Evolutionary conservation across 2,113 vertebrate genomes (phyloP), one percentile per base, ranked within the genome.

Genomic region (Spea multiplicata): DNA sequence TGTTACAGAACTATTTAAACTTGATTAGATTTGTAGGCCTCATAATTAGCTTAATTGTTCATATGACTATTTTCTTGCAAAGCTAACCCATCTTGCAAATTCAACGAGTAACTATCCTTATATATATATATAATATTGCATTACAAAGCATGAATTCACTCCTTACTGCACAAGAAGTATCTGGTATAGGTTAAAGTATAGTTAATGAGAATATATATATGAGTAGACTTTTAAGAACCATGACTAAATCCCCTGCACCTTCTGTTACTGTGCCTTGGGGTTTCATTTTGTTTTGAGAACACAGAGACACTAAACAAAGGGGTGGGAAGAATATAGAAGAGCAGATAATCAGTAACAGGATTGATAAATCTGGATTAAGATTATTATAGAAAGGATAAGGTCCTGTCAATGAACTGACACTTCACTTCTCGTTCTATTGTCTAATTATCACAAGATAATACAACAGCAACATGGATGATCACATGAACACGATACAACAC

Each of bases 401-500:
- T 89, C 91, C 91, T 92, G 93, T 94, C 95, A 93, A 93, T 90
- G 87, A 88, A 84, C 88, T 87, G 93, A 94, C 91, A 91, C 91
- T 92, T 95, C 90, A 91, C 93, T 95, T 94, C 92, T 91, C 92
- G 86, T 87, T 86, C 91, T 88, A 90, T 95, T 94, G 95, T 96
- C 90, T 91, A 91, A 90, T 92, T 90, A 91, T 86, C 87, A 91
- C 87, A 88, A 90, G 87, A 91, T 90, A 91, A 90, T 88, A 90
- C 90, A 86, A 92, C 86, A 92, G 95, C 90, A 91, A 93, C 92
- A 91, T 86, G 90, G 93, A 95, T 95, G 95, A 98, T 95, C 95
- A 96, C 93, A 97, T 92, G 91, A 93, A 96, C 95, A 95, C 93
- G 95, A 94, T 96, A 95, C 95, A 95, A 96, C 93, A 95, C 94